Evolutionary conservation across 1,140 invertebrate species (phyloP).

Genomic region (Neodiprion virginianus): DNA sequence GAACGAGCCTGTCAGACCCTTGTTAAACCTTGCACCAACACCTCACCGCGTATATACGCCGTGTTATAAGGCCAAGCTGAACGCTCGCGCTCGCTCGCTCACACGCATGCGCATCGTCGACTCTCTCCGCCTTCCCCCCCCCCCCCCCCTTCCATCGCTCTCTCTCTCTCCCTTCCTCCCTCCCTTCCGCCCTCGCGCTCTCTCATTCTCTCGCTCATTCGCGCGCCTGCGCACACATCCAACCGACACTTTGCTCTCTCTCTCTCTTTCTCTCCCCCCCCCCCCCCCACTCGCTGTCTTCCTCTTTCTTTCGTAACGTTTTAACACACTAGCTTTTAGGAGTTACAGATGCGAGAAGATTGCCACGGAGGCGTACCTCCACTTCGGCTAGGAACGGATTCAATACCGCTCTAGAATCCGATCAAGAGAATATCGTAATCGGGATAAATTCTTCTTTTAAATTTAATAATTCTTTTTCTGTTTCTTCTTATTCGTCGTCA

Average conservation of each 20-base stretch:
- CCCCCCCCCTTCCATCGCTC: conserved; percentile 24
- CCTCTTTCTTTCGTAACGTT: conserved; percentile 23
- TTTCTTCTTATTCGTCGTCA: background rate
- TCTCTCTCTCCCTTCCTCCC: background rate
- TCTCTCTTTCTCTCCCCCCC: background rate
- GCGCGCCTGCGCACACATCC: background rate
- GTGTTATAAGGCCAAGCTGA: too few relatives aligned
- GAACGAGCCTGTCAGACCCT: conserved; percentile 61
- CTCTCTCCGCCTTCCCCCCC: too few relatives aligned
- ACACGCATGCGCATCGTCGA: too few relatives aligned
- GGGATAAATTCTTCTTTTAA: background rate
- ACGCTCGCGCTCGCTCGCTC: too few relatives aligned
- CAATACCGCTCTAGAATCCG: conserved; percentile 8
- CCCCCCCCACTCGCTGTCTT: background rate
- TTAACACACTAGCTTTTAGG: conserved; percentile 36
- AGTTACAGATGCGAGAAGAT: conserved; percentile 27
- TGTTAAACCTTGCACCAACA: conserved; percentile 53
- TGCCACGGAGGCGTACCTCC: conserved; percentile 20
- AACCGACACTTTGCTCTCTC: conserved; percentile 7
- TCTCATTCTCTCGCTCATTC: background rate
- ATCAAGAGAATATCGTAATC: background rate
- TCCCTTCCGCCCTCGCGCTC: conserved; percentile 33
- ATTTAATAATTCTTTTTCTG: too few relatives aligned
- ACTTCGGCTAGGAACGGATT: background rate
- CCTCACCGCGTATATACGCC: background rate